These are phyloP conservation scores for Opisthograptis luteolata DNA, from an alignment of 2,888 invertebrate species.

Conservation along the genomic window DNA sequence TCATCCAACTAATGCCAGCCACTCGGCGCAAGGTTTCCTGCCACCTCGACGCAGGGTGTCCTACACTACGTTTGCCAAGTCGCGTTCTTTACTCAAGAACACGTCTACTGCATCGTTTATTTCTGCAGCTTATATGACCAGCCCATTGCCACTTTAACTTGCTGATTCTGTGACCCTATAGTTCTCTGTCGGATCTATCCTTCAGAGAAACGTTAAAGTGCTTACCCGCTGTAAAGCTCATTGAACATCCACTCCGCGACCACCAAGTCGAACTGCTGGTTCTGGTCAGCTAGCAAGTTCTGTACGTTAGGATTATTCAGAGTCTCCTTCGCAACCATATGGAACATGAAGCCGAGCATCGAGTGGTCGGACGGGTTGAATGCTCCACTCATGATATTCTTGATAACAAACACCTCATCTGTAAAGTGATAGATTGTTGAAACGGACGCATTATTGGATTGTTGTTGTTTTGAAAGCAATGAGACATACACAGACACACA, in stretches of 20 bases:
- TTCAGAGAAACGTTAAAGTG: background rate
- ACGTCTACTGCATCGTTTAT: no score
- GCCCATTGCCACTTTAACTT: no score
- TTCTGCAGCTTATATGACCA: no score
- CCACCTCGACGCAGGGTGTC: no score
- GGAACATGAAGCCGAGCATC: constrained; percentile 26
- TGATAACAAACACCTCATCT: constrained; percentile 35
- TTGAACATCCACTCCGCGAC: constrained; percentile 55
- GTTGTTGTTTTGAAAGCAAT: no score
- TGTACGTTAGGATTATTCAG: constrained; percentile 38
- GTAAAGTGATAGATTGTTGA: constrained; percentile 15
- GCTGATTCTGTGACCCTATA: no score
- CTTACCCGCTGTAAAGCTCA: constrained; percentile 51
- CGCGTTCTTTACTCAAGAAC: no score
- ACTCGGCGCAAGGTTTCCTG: no score
- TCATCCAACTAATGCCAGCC: no score
- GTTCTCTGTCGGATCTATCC: no score
- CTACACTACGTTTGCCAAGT: no score
- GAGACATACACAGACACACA: background rate
- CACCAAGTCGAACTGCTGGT: constrained; percentile 52
- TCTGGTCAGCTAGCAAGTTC: constrained; percentile 46
- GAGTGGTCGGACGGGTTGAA: constrained; percentile 6
- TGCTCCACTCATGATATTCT: constrained; percentile 35
- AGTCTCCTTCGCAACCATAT: constrained; percentile 25
- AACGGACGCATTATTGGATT: no score